phyloP scores from a whole-genome alignment of 2,113 vertebrate species.

The Anhinga rufa region DNA sequence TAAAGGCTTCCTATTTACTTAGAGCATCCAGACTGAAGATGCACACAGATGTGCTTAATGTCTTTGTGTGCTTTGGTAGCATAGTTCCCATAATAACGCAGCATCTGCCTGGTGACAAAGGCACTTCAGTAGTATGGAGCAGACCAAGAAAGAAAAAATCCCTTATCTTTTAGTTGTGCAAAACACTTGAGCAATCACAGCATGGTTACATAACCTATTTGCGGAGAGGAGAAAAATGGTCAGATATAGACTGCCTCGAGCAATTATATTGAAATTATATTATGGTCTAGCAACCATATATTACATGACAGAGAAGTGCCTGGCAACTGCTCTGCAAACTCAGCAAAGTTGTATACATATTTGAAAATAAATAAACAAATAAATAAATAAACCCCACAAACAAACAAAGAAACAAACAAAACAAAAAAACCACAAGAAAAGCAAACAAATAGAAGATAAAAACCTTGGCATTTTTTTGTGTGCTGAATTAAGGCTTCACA shows the following conservation, averaged over 20 bases:
- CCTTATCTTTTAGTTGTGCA: not conserved
- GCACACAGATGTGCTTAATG: not conserved
- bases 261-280: not conserved
- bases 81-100: not conserved
- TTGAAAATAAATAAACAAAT: too few relatives aligned
- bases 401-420: not conserved
- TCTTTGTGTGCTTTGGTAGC: not conserved
- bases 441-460: not conserved
- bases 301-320: not conserved
- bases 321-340: not conserved
- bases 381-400: too few relatives aligned
- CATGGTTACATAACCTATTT: not conserved
- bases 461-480: not conserved
- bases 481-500: not conserved
- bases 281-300: not conserved
- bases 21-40: not conserved
- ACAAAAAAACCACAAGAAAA: not conserved
- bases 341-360: not conserved
- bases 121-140: not conserved
- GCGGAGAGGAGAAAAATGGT: not conserved
- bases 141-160: not conserved
- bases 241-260: not conserved
- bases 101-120: not conserved
- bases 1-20: not conserved
- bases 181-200: not conserved